phyloP scores from a whole-genome alignment of 2,888 invertebrate genomes.

The Mythimna albipuncta region DNA sequence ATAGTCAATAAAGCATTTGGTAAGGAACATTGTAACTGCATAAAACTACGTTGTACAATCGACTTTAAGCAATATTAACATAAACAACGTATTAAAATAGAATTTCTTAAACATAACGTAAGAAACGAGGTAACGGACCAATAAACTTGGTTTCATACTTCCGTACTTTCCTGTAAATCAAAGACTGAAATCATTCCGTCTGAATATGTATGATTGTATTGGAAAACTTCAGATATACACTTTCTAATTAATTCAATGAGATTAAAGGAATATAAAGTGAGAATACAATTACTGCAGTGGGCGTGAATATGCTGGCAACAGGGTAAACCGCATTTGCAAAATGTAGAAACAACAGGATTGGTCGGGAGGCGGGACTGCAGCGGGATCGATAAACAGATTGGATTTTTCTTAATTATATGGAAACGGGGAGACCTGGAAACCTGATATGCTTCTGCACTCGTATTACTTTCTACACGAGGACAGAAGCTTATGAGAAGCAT shows the following conservation, averaged over 20 bases:
- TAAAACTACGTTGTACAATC: conserved; percentile 42
- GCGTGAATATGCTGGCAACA: conserved; percentile 24
- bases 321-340: conserved; percentile 20
- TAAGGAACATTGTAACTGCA: conserved; percentile 48
- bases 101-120: conserved; percentile 31
- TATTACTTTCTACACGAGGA: neutral
- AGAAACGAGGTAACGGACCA: conserved; percentile 15
- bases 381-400: conserved; percentile 27
- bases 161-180: conserved; percentile 10
- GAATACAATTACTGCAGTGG: conserved; percentile 22
- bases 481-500: neutral
- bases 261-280: conserved; percentile 35
- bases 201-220: conserved; percentile 23
- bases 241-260: conserved; percentile 35
- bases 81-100: conserved; percentile 57
- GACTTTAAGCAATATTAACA: conserved; percentile 59
- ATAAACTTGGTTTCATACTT: conserved; percentile 32
- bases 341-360: conserved; percentile 35
- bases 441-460: no score
- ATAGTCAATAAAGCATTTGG: conserved; percentile 55
- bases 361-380: conserved; percentile 44
- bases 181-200: conserved; percentile 1
- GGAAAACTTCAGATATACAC: conserved; percentile 17
- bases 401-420: conserved; percentile 1
- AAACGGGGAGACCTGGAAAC: neutral